These are phyloP conservation scores for Prunella fulvescens DNA, from an alignment of 2,113 vertebrate genomes.

Conservation along the genomic window DNA sequence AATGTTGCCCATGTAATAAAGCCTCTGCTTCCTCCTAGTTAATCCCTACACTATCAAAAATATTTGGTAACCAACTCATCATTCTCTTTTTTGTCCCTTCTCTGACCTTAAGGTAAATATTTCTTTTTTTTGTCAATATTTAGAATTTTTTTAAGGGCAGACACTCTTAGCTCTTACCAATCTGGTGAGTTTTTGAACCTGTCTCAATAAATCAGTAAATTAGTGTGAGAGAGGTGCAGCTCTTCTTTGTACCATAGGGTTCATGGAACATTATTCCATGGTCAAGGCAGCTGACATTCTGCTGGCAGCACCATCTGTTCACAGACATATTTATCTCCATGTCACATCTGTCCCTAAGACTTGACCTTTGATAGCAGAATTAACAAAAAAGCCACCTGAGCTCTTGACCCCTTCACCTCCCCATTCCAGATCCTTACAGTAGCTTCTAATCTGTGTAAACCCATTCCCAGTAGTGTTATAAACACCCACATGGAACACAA, in stretches of 20 bases:
- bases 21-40: background rate
- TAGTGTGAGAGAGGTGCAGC: background rate
- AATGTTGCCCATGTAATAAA: background rate
- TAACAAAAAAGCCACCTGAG: constrained; percentile 47
- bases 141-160: background rate
- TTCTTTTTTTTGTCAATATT: background rate
- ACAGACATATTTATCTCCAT: background rate
- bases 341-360: constrained; percentile 14
- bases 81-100: background rate
- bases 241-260: background rate
- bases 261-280: background rate
- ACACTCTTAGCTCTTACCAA: background rate
- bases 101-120: background rate
- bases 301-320: constrained; percentile 42
- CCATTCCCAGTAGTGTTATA: background rate
- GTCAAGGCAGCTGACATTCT: constrained; percentile 32
- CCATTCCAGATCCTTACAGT: background rate
- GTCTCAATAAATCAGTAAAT: background rate
- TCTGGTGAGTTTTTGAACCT: background rate
- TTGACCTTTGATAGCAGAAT: constrained; percentile 38
- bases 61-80: background rate
- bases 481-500: background rate
- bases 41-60: background rate
- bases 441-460: background rate
- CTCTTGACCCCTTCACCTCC: constrained; percentile 38